Conservation (phyloP, 2,113 vertebrate genomes). For the Takifugu bimaculatus region DNA sequence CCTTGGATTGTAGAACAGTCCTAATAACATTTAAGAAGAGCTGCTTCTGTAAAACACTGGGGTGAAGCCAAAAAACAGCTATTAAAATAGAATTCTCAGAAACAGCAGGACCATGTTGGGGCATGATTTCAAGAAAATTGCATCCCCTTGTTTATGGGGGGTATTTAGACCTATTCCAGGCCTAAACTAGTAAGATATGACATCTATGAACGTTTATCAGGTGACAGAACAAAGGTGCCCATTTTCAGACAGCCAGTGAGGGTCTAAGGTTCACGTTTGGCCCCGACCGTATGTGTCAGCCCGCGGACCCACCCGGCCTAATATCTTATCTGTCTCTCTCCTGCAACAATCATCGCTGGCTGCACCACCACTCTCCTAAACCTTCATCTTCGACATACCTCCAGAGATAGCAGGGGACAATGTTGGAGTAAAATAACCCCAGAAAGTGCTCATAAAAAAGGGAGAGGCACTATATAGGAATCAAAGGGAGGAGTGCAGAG, state of each 20-base stretch:
- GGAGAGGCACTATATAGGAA: not conserved
- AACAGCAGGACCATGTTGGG: not conserved
- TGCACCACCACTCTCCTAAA: constrained; percentile 3
- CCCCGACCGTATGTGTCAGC: constrained; percentile 22
- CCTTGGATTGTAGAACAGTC: too few species aligned
- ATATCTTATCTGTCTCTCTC: not conserved
- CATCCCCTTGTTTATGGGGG: not conserved
- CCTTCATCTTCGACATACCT: constrained; percentile 9
- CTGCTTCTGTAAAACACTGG: not conserved
- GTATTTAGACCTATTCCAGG: too few species aligned
- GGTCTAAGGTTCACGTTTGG: constrained; percentile 36
- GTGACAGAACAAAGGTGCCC: constrained; percentile 26
- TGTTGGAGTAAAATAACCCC: constrained; percentile 16
- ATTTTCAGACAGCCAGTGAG: constrained; percentile 31
- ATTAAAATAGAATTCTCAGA: not conserved
- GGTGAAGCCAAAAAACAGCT: constrained; percentile 3
- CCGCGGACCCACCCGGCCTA: not conserved
- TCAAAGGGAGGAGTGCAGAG: not conserved
- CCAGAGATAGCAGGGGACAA: constrained; percentile 29
- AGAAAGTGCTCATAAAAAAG: not conserved
- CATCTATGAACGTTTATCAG: constrained; percentile 14
- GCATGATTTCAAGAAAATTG: not conserved
- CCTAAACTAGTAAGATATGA: not conserved
- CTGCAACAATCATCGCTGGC: constrained; percentile 7
- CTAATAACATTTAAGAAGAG: not conserved